Percentiles rank a stretch among this genome's conserved stretches.
Evolutionary conservation across 1,140 invertebrate species (phyloP).

Genomic region (Drosophila carrolli): DNA sequence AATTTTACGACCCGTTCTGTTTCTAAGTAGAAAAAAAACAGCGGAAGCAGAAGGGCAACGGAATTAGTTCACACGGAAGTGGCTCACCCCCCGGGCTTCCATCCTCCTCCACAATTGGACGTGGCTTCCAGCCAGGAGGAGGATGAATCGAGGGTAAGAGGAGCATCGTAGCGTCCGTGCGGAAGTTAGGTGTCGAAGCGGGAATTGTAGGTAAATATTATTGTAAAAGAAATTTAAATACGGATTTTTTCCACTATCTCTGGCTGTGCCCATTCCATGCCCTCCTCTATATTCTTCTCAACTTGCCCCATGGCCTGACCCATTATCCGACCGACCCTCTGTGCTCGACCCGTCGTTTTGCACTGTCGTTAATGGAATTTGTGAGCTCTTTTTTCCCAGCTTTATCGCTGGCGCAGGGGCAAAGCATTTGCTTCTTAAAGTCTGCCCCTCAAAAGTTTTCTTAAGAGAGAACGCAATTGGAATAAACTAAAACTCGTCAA

Average conservation of each 20-base stretch:
- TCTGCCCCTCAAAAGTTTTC: slow-evolving; percentile 39
- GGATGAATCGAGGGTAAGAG: slow-evolving; percentile 1
- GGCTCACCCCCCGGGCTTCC: slow-evolving; percentile 24
- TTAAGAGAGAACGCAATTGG: slow-evolving; percentile 34
- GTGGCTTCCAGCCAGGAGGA: neutral
- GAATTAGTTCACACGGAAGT: slow-evolving; percentile 82
- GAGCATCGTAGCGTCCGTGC: slow-evolving; percentile 57
- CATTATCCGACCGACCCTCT: slow-evolving; percentile 28
- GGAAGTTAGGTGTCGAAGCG: slow-evolving; percentile 77
- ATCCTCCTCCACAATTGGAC: neutral
- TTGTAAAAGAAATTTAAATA: slow-evolving; percentile 76
- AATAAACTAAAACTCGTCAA: slow-evolving; percentile 52
- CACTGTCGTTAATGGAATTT: slow-evolving; percentile 57
- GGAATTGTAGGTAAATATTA: slow-evolving; percentile 79
- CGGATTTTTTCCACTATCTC: slow-evolving; percentile 72
- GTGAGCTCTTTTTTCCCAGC: slow-evolving; percentile 31
- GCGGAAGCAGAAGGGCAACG: slow-evolving; percentile 64
- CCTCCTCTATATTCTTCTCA: neutral
- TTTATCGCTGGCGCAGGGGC: slow-evolving; percentile 24
- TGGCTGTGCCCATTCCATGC: slow-evolving; percentile 4
- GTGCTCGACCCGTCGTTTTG: neutral
- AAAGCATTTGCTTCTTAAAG: slow-evolving; percentile 37
- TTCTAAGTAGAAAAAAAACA: slow-evolving; percentile 1
- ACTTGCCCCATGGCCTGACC: slow-evolving; percentile 40
- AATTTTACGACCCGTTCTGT: slow-evolving; percentile 4